These are phyloP conservation scores for Ataeniobius toweri DNA, from an alignment of 2,797 vertebrate genomes.

Conservation along the genomic window DNA sequence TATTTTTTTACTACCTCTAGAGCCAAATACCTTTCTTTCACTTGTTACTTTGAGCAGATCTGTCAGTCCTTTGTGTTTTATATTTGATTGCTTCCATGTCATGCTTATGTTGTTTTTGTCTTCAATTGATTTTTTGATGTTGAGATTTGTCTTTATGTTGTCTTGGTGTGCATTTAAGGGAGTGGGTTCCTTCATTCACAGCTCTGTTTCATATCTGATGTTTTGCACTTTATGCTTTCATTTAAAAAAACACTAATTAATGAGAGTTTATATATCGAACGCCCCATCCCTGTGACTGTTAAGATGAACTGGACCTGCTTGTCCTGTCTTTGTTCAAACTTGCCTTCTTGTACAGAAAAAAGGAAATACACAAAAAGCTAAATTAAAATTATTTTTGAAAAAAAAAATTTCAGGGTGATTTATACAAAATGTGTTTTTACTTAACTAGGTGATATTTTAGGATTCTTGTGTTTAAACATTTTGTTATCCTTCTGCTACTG, in stretches of 20 bases:
- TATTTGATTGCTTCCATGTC: background rate
- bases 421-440: slow-evolving; percentile 57
- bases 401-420: slow-evolving; percentile 48
- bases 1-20: slow-evolving; percentile 50
- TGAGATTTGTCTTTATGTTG: slow-evolving; percentile 15
- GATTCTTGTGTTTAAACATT: background rate
- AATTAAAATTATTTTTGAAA: slow-evolving; percentile 71
- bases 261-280: background rate
- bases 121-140: slow-evolving; percentile 5
- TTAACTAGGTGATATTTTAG: background rate
- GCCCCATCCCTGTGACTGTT: slow-evolving; percentile 62
- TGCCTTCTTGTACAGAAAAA: slow-evolving; percentile 65
- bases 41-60: slow-evolving; percentile 22
- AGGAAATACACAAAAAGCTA: slow-evolving; percentile 18
- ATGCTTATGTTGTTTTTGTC: slow-evolving; percentile 14
- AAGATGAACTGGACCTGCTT: slow-evolving; percentile 68
- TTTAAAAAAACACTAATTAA: slow-evolving; percentile 22
- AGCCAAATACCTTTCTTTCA: slow-evolving; percentile 56
- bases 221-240: slow-evolving; percentile 70
- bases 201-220: slow-evolving; percentile 44
- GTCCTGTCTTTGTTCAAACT: slow-evolving; percentile 61
- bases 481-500: slow-evolving; percentile 15
- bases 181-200: slow-evolving; percentile 24
- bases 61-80: slow-evolving; percentile 23
- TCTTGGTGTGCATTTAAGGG: slow-evolving; percentile 26